Conservation (phyloP, 2,797 vertebrate genomes). For the Anolis apletophallus region DNA sequence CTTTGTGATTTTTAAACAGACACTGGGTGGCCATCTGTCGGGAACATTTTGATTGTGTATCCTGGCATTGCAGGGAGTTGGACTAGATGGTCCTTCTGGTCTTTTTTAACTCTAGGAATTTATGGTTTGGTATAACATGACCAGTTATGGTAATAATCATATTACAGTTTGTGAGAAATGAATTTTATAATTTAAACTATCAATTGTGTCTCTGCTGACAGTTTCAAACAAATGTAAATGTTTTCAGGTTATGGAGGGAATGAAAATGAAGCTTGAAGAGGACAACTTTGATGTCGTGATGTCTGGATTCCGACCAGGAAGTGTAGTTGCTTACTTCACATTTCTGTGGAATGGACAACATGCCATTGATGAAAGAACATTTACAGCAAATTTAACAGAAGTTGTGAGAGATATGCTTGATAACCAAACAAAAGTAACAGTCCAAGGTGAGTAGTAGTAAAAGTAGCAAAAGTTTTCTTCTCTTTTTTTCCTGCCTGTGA, state of each 20-base stretch:
- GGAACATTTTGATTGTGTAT: background rate
- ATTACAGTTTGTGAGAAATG: background rate
- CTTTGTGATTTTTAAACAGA: background rate
- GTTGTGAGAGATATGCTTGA: slow-evolving; percentile 35
- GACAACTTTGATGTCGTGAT: slow-evolving; percentile 35
- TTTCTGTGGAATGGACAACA: slow-evolving; percentile 51
- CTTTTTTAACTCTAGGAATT: no score
- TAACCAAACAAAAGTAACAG: accelerated
- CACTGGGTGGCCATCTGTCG: background rate
- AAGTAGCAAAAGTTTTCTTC: slow-evolving; percentile 11
- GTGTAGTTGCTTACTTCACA: slow-evolving; percentile 55
- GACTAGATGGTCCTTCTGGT: no score
- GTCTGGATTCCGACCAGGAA: slow-evolving; percentile 66
- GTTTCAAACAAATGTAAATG: slow-evolving; percentile 44
- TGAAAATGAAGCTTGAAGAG: slow-evolving; percentile 41
- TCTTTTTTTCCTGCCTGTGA: background rate
- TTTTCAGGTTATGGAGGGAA: slow-evolving; percentile 60
- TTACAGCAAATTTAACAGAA: slow-evolving; percentile 6
- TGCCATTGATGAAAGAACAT: accelerated
- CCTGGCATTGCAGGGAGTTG: no score
- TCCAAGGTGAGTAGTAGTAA: slow-evolving; percentile 49
- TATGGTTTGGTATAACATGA: no score
- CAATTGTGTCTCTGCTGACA: background rate
- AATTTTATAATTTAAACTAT: slow-evolving; percentile 12
- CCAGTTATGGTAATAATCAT: no score